Evolutionary conservation across 2,113 vertebrate species (phyloP).

Genomic region (Egretta garzetta): DNA sequence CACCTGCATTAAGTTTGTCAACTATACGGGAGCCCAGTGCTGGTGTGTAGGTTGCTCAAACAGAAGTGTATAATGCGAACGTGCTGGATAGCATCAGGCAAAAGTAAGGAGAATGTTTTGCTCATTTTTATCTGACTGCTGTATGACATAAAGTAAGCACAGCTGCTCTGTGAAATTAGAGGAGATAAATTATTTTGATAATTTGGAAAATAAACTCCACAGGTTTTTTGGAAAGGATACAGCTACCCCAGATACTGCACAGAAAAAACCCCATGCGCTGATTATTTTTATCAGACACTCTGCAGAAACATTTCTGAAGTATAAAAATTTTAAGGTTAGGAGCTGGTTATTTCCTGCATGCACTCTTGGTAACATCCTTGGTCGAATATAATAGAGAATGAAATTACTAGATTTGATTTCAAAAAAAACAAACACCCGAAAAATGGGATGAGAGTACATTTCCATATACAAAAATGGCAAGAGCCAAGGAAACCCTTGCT

Average conservation of each 20-base stretch:
- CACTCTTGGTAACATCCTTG: not conserved
- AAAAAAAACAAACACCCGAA: accelerated
- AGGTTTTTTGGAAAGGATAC: not conserved
- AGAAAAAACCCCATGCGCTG: not conserved
- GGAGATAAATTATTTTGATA: conserved; percentile 21
- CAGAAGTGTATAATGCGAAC: not conserved
- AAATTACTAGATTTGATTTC: not conserved
- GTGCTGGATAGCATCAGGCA: not conserved
- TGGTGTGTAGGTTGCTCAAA: not conserved
- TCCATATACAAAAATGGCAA: not conserved
- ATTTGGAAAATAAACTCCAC: conserved; percentile 13
- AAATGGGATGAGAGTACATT: not conserved
- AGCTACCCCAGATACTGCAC: not conserved
- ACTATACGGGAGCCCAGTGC: not conserved
- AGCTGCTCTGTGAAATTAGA: conserved; percentile 25
- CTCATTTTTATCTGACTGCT: not conserved
- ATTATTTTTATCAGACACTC: not conserved
- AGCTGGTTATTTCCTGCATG: not conserved
- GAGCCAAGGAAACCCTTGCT: not conserved
- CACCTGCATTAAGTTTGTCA: conserved; percentile 4
- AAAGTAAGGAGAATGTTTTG: not conserved
- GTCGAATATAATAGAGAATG: not conserved
- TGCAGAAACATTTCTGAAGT: not conserved
- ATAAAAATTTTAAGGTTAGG: not conserved
- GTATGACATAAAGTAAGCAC: not conserved